Evolutionary conservation across 2,888 invertebrate species (phyloP).

Genomic region (Zygothrica quintamaculata): DNA sequence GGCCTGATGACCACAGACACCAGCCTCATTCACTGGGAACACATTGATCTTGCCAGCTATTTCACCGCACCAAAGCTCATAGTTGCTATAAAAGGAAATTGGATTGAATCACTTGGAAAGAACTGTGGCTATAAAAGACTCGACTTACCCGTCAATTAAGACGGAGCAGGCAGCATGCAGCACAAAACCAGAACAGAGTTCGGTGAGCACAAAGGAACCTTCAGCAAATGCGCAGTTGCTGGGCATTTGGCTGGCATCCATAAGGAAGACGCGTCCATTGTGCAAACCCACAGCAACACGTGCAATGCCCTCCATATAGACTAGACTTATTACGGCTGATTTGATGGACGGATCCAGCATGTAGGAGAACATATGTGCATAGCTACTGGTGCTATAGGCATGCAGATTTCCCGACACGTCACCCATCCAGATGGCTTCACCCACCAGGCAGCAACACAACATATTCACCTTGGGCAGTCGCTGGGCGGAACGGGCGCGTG

Average conservation of each 20-base stretch:
- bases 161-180: conserved; percentile 89
- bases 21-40: conserved; percentile 89
- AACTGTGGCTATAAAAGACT: no score
- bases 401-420: conserved; percentile 94
- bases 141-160: conserved; percentile 76
- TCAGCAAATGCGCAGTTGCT: conserved; percentile 88
- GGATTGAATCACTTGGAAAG: background rate
- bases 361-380: conserved; percentile 87
- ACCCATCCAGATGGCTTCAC: conserved; percentile 93
- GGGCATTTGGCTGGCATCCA: conserved; percentile 87
- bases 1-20: conserved; percentile 90
- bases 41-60: conserved; percentile 91
- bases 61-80: conserved; percentile 96
- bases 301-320: conserved; percentile 88
- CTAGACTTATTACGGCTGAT: conserved; percentile 88
- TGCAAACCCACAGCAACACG: conserved; percentile 93
- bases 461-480: conserved; percentile 81
- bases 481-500: conserved; percentile 70
- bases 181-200: conserved; percentile 89
- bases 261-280: conserved; percentile 91
- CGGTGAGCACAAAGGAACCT: conserved; percentile 91
- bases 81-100: conserved; percentile 82
- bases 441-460: conserved; percentile 88
- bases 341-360: conserved; percentile 89
- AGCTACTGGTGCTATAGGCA: conserved; percentile 89